phyloP scores from a whole-genome alignment of 2,888 invertebrate genomes.

The Lasioglossum marginatum region DNA sequence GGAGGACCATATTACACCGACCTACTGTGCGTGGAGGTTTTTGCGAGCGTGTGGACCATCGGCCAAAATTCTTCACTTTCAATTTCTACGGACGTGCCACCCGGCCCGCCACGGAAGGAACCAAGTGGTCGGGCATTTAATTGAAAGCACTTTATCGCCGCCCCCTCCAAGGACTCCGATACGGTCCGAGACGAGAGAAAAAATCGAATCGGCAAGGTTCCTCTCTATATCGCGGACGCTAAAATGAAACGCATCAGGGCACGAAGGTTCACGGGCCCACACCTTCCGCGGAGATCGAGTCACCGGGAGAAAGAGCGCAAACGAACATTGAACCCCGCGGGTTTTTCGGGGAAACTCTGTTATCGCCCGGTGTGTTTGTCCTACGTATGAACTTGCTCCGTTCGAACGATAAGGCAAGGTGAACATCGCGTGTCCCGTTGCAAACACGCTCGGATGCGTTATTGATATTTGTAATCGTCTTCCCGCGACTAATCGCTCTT shows the following conservation, averaged over 20 bases:
- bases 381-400: conserved; percentile 29
- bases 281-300: neutral
- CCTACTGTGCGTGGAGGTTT: neutral
- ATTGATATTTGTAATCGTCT: neutral
- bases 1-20: neutral
- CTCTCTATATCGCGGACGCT: conserved; percentile 31
- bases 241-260: conserved; percentile 43
- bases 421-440: neutral
- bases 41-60: neutral
- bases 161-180: neutral
- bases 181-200: neutral
- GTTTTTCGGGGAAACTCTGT: conserved; percentile 47
- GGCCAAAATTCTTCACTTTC: neutral
- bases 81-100: neutral
- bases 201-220: neutral
- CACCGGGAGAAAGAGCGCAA: neutral
- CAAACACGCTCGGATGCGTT: neutral
- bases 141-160: neutral
- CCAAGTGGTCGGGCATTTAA: neutral
- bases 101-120: neutral
- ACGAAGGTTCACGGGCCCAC: neutral
- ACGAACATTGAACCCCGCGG: conserved; percentile 37
- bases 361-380: conserved; percentile 49
- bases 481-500: neutral
- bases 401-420: conserved; percentile 42